Evolutionary conservation across 2,797 vertebrate species (phyloP), one percentile per base, ranked within the genome.

Genomic region (Myiothlypis chrysogaster): DNA sequence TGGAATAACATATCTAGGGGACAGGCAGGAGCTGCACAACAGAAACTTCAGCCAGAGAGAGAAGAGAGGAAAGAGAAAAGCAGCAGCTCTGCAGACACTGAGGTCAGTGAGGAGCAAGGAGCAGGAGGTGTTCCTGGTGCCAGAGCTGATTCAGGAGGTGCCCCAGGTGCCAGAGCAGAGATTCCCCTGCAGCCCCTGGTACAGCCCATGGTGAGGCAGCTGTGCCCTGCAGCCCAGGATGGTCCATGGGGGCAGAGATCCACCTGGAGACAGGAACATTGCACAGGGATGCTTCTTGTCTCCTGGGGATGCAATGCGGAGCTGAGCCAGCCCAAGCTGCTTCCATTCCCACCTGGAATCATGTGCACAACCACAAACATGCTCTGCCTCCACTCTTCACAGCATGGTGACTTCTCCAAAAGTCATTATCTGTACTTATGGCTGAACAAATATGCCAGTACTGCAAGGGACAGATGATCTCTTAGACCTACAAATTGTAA

Each of bases 141-240:
- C 43, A 44, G 10, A 44, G 43, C 43, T 41, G 17, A 15, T 55
- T 14, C 72, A 52, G 20, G 34, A 37, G 27, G 1, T 28, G 13
- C 32, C 30, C 19, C 44, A 44, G 12, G 21, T 0, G 2, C 34
- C 3, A 0, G n/a, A 81, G 27, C 27, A 7, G 37, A 56, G 44
- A 35, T n/a, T 28, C 18, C 49, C 53, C 35, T 32, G 32, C 71
- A 77, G 41, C 56, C 13, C 3, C 0, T 7, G 34, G 43, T 8
- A 8, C 64, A 69, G 77, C 17, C 14, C 55, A 3, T 2, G 17
- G 37, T 30, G 68, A 35, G 37, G 49, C n/a, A 52, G 49, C 49
- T 10, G 34, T 63, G 27, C 1, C 28, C 57, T 34, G 44, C 39
- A 80, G 55, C 27, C 27, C 56, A 39, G 10, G 50, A 10, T 10